Conservation (phyloP, 2,888 invertebrate species). For the Cryptocephalus moraei region DNA sequence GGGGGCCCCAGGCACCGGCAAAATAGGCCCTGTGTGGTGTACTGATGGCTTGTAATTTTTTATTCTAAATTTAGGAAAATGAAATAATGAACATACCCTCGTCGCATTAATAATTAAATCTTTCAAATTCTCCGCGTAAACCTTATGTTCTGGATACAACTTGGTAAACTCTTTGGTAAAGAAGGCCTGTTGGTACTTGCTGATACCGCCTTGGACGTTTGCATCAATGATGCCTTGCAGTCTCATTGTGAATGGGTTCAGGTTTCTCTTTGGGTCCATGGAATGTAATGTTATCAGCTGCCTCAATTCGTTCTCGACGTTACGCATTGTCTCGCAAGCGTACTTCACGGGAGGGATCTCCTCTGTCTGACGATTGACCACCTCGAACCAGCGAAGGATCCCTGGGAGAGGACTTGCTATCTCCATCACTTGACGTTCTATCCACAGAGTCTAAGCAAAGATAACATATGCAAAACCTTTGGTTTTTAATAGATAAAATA, state of each 20-base stretch:
- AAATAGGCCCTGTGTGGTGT: no score
- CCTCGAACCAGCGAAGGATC: constrained; percentile 89
- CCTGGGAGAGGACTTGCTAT: constrained; percentile 80
- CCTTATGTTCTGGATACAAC: constrained; percentile 47
- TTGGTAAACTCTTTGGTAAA: constrained; percentile 68
- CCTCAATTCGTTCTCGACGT: constrained; percentile 76
- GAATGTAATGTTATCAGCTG: constrained; percentile 72
- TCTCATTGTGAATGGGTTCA: constrained; percentile 88
- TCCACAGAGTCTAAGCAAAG: constrained; percentile 69
- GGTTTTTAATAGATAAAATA: no score
- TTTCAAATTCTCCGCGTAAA: constrained; percentile 50
- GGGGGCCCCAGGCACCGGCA: no score
- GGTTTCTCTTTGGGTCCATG: constrained; percentile 69
- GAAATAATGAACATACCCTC: constrained; percentile 36
- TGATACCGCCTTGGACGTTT: constrained; percentile 89
- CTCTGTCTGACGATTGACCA: constrained; percentile 61
- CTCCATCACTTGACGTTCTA: constrained; percentile 80
- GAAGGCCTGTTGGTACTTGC: constrained; percentile 93
- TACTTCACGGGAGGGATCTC: constrained; percentile 72
- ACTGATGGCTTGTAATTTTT: neutral
- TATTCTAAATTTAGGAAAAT: constrained; percentile 1
- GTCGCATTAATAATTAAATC: constrained; percentile 66
- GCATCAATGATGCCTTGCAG: constrained; percentile 87
- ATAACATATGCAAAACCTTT: neutral
- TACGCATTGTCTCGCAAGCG: constrained; percentile 90